Conservation (phyloP, 2,797 vertebrate species). For the Kryptopterus vitreolus region DNA sequence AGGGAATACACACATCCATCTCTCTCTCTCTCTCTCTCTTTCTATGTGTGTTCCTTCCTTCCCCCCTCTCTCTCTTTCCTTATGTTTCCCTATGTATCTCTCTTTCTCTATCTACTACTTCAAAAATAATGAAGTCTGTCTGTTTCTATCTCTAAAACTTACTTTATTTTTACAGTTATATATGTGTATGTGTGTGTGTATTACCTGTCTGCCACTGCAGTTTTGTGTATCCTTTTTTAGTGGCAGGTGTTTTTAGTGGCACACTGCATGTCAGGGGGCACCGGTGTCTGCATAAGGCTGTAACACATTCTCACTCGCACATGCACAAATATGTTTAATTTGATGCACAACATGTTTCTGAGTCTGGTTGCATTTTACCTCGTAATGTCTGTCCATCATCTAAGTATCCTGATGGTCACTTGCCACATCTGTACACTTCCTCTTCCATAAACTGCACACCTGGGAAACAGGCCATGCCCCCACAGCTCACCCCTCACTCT, state of each 20-base stretch:
- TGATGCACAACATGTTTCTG: background rate
- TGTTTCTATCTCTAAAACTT: background rate
- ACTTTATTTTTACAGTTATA: too few species aligned
- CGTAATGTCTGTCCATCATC: conserved; percentile 74
- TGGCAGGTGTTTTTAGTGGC: conserved; percentile 71
- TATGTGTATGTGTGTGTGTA: too few species aligned
- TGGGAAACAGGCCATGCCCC: conserved; percentile 64
- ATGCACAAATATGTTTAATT: background rate
- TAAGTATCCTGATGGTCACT: conserved; percentile 74
- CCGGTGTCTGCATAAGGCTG: conserved; percentile 70
- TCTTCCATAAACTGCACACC: conserved; percentile 64
- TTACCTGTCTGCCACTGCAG: conserved; percentile 67
- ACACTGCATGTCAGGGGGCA: conserved; percentile 75
- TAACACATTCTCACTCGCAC: conserved; percentile 51
- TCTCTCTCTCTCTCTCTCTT: background rate
- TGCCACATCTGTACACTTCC: conserved; percentile 66
- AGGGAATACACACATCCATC: background rate
- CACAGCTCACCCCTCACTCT: conserved; percentile 48
- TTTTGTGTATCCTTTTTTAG: conserved; percentile 72
- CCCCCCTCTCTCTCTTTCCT: too few species aligned
- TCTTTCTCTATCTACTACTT: background rate
- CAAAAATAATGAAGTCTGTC: background rate
- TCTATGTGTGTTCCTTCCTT: conserved; percentile 1
- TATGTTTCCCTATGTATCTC: too few species aligned
- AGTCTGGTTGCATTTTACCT: conserved; percentile 62